Conservation (phyloP, 30 jellyfish, hydroid and myxozoan genomes). For the Pelagia noctiluca region DNA sequence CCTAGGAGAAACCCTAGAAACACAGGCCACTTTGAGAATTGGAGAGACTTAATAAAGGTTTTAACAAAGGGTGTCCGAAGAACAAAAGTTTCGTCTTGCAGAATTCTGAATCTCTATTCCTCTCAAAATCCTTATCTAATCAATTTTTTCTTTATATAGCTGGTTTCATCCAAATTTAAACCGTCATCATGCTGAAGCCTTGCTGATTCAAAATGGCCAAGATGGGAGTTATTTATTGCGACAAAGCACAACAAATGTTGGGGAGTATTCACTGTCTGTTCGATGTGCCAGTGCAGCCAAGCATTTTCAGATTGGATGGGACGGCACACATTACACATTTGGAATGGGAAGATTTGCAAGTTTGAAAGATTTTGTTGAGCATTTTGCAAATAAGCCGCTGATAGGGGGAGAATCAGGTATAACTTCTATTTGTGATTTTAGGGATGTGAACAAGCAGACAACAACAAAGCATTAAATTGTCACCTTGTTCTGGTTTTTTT, state of each 20-base stretch:
- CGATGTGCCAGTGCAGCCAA: conserved; percentile 94
- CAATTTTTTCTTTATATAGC: conserved; percentile 36
- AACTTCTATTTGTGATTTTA: too few species aligned
- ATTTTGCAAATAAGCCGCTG: conserved; percentile 86
- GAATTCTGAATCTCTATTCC: neutral
- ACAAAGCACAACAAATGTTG: conserved; percentile 83
- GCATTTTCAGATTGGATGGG: conserved; percentile 96
- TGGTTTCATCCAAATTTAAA: conserved; percentile 98
- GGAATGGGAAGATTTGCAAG: conserved; percentile 96
- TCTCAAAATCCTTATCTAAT: neutral
- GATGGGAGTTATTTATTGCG: conserved; percentile 96
- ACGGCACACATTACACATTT: conserved; percentile 87
- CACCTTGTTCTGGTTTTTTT: too few species aligned
- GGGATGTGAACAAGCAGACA: too few species aligned
- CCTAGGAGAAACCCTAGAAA: too few species aligned
- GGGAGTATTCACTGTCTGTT: conserved; percentile 91
- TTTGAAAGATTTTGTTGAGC: conserved; percentile 84
- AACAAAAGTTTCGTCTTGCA: too few species aligned
- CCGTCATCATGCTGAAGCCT: conserved; percentile 99
- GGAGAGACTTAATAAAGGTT: too few species aligned
- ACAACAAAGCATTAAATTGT: too few species aligned
- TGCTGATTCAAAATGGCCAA: conserved; percentile 91
- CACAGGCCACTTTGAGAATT: too few species aligned
- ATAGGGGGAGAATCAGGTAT: conserved; percentile 96
- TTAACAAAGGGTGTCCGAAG: too few species aligned